phyloP scores from a whole-genome alignment of 2,888 invertebrate species.

The Eustalomyia histrio region DNA sequence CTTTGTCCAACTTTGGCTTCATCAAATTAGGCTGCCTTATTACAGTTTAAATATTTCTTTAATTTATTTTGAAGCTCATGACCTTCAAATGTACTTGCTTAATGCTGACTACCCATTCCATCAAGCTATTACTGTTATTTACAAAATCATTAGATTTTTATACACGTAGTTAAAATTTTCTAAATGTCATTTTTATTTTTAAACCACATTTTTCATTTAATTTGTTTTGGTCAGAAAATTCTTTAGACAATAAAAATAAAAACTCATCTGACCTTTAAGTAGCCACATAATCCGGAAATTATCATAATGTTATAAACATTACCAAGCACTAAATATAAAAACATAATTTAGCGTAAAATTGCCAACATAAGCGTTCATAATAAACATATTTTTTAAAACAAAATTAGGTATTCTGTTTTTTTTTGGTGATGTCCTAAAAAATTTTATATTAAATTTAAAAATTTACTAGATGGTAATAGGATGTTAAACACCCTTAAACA shows the following conservation, averaged over 20 bases:
- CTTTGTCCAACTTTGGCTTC: no score
- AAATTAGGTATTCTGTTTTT: conserved; percentile 26
- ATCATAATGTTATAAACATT: conserved; percentile 44
- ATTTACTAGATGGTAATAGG: conserved; percentile 19
- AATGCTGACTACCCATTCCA: no score
- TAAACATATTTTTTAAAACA: not conserved
- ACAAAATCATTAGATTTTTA: no score
- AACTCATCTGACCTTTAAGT: conserved; percentile 46
- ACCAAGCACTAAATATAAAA: conserved; percentile 37
- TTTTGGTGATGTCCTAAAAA: not conserved
- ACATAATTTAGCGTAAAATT: conserved; percentile 63
- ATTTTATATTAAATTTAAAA: conserved; percentile 25
- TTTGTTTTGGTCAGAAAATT: not conserved
- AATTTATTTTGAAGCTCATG: no score
- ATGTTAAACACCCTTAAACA: conserved; percentile 7
- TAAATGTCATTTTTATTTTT: not conserved
- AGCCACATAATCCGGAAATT: conserved; percentile 58
- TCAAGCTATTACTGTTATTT: no score
- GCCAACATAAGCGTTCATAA: conserved; percentile 57
- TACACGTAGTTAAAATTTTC: not conserved
- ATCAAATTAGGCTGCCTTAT: no score
- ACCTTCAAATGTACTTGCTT: no score
- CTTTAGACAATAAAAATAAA: conserved; percentile 9
- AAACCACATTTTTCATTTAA: not conserved
- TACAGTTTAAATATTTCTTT: no score